A percentile compares a stretch with the other conserved stretches of the same genome.
Evolutionary conservation across 2,797 vertebrate species (phyloP).

Genomic region (Novumbra hubbsi): DNA sequence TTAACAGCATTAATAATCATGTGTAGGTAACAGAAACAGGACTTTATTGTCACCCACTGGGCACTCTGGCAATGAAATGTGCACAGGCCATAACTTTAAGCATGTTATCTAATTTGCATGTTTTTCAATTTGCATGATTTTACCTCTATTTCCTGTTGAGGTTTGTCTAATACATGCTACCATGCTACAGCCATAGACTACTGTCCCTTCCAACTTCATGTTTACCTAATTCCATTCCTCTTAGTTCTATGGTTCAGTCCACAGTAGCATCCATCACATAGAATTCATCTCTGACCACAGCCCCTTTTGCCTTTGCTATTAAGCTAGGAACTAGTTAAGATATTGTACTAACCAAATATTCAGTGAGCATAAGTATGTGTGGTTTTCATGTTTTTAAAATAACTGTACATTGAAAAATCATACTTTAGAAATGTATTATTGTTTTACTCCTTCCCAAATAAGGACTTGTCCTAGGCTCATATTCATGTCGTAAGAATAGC

Average conservation of each 20-base stretch:
- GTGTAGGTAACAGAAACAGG: not conserved
- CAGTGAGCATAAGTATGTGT: not conserved
- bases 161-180: constrained; percentile 1
- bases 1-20: not conserved
- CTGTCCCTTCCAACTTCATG: constrained; percentile 3
- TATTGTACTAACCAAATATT: not conserved
- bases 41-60: not conserved
- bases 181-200: not conserved
- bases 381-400: not conserved
- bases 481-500: too few relatives aligned
- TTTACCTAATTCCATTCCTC: not conserved
- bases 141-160: not conserved
- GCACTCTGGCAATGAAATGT: constrained; percentile 1
- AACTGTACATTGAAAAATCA: too few relatives aligned
- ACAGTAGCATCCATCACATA: not conserved
- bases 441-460: too few relatives aligned
- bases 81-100: not conserved
- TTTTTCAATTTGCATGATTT: not conserved
- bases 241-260: not conserved
- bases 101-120: not conserved
- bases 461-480: too few relatives aligned
- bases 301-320: not conserved
- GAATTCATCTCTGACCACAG: not conserved
- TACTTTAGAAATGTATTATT: too few relatives aligned
- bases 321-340: not conserved